phyloP scores from a whole-genome alignment of 2,888 invertebrate genomes.

The Agriopis aurantiaria region DNA sequence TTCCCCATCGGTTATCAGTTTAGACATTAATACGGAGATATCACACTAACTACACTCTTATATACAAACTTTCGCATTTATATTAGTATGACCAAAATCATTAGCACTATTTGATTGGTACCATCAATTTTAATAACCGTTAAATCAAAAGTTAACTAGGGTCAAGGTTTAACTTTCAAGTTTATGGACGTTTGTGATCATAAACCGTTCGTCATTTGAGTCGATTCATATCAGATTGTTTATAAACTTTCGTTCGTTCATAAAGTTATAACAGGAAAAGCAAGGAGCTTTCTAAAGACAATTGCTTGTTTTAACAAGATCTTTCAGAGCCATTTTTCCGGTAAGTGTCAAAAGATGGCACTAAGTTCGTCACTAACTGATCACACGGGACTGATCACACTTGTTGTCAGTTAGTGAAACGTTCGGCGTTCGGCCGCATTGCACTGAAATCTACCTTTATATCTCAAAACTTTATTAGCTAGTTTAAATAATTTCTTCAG shows the following conservation, averaged over 20 bases:
- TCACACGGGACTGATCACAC: too few species aligned
- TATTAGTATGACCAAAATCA: background rate
- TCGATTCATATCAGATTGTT: slow-evolving; percentile 26
- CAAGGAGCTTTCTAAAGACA: background rate
- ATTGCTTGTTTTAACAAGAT: background rate
- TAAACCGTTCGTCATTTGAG: slow-evolving; percentile 25
- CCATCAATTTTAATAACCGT: background rate
- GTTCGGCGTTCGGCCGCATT: too few species aligned
- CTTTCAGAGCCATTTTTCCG: too few species aligned
- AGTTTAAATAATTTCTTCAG: too few species aligned
- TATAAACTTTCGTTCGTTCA: slow-evolving; percentile 25
- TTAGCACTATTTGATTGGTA: background rate
- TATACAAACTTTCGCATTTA: background rate
- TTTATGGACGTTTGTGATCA: slow-evolving; percentile 29
- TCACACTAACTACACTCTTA: too few species aligned
- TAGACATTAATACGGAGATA: too few species aligned
- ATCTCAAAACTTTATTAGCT: too few species aligned
- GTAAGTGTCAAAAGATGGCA: too few species aligned
- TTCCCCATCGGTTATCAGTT: too few species aligned
- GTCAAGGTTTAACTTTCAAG: slow-evolving; percentile 35
- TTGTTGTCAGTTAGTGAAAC: too few species aligned
- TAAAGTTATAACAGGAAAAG: background rate
- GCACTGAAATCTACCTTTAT: too few species aligned
- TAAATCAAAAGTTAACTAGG: slow-evolving; percentile 13
- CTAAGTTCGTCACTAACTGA: too few species aligned